phyloP scores from a whole-genome alignment of 2,113 vertebrate genomes.

The Hystrix brachyura region DNA sequence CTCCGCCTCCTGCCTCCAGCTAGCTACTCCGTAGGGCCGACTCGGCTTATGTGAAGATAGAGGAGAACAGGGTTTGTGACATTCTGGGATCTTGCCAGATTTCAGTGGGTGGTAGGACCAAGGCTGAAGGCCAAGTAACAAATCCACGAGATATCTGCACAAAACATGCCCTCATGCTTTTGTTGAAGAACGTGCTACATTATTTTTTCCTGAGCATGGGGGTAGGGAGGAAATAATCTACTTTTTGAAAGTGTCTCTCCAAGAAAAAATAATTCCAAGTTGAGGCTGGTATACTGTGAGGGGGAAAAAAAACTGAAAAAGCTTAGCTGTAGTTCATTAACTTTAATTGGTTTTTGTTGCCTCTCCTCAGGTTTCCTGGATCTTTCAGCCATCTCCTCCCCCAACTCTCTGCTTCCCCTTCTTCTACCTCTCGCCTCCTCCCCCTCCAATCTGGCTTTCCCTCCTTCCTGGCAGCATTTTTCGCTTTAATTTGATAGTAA shows the following conservation, averaged over 20 bases:
- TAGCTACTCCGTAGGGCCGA: slow-evolving; percentile 83
- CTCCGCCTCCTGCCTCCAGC: slow-evolving; percentile 88
- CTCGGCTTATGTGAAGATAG: slow-evolving; percentile 83
- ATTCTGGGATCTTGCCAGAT: slow-evolving; percentile 83
- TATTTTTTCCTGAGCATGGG: slow-evolving; percentile 32
- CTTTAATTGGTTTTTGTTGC: slow-evolving; percentile 87
- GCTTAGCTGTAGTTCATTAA: slow-evolving; percentile 87
- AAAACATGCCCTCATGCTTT: slow-evolving; percentile 64
- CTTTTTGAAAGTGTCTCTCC: slow-evolving; percentile 74
- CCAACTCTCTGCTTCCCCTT: slow-evolving; percentile 89
- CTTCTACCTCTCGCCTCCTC: slow-evolving; percentile 92
- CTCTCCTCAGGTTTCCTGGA: slow-evolving; percentile 89
- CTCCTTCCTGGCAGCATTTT: slow-evolving; percentile 90
- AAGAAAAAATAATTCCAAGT: slow-evolving; percentile 87
- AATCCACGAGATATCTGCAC: slow-evolving; percentile 65
- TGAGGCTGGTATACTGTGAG: slow-evolving; percentile 83
- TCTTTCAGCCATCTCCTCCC: slow-evolving; percentile 89
- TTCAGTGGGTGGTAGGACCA: slow-evolving; percentile 83
- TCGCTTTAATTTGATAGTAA: slow-evolving; percentile 91
- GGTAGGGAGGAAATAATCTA: slow-evolving; percentile 81
- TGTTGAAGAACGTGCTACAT: slow-evolving; percentile 71
- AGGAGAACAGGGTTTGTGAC: slow-evolving; percentile 83
- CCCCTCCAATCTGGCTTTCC: slow-evolving; percentile 91
- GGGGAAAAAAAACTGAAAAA: slow-evolving; percentile 80
- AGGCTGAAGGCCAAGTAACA: slow-evolving; percentile 80